phyloP scores from a whole-genome alignment of 2,888 invertebrate species.

The Entomobrya proxima region DNA sequence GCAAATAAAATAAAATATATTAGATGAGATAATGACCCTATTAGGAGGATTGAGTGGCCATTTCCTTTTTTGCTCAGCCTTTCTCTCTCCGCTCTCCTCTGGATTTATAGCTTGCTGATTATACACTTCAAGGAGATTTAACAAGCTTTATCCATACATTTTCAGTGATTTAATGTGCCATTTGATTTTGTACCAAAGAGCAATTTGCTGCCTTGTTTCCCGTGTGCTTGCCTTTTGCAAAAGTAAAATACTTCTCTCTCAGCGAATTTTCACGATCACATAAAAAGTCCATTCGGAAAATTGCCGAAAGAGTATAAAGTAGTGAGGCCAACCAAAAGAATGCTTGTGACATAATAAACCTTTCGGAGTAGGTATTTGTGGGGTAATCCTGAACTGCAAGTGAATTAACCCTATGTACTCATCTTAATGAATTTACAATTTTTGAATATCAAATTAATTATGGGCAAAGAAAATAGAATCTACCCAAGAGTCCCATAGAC shows the following conservation, averaged over 20 bases:
- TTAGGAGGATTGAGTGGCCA: conserved; percentile 62
- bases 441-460: too few relatives aligned
- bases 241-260: not conserved
- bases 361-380: too few relatives aligned
- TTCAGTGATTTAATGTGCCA: conserved; percentile 45
- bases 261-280: conserved; percentile 12
- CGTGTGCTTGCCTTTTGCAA: not conserved
- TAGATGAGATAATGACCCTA: conserved; percentile 63
- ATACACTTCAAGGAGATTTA: conserved; percentile 48
- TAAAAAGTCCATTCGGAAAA: conserved; percentile 38
- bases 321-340: not conserved
- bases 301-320: not conserved
- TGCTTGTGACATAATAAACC: too few relatives aligned
- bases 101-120: conserved; percentile 56
- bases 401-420: too few relatives aligned
- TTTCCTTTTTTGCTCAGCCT: conserved; percentile 26
- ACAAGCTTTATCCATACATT: conserved; percentile 42
- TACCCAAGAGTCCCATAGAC: too few relatives aligned
- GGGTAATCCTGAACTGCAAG: too few relatives aligned
- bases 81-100: not conserved
- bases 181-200: conserved; percentile 44
- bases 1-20: conserved; percentile 64
- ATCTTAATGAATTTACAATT: too few relatives aligned
- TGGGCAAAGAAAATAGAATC: too few relatives aligned
- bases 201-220: not conserved